These are phyloP conservation scores for Nothobranchius kuhntae DNA, from an alignment of 2,113 vertebrate species.

Conservation along the genomic window DNA sequence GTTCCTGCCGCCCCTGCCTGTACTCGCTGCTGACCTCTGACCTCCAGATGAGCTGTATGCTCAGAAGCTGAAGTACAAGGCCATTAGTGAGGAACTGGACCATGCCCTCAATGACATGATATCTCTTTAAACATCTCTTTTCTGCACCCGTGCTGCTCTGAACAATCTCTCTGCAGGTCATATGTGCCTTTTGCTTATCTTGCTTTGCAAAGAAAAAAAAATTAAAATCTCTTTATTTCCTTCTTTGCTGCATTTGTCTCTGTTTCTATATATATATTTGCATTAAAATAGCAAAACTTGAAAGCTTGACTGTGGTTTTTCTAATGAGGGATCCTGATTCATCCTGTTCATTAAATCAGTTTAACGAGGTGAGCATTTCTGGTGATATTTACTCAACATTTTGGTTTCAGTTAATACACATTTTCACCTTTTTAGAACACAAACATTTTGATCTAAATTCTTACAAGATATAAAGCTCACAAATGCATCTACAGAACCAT, in stretches of 20 bases:
- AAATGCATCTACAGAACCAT: neutral
- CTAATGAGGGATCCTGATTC: neutral
- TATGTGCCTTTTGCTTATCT: constrained; percentile 55
- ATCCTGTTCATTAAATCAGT: constrained; percentile 9
- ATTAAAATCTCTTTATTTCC: constrained; percentile 63
- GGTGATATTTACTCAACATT: constrained; percentile 20
- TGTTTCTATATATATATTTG: constrained; percentile 15
- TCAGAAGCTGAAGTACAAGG: constrained; percentile 96
- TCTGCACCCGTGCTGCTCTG: constrained; percentile 7
- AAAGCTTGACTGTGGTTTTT: constrained; percentile 1
- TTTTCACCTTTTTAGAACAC: constrained; percentile 1
- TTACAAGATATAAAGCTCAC: neutral
- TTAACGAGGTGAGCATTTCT: constrained; percentile 61
- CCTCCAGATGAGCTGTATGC: constrained; percentile 88
- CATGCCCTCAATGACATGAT: constrained; percentile 92
- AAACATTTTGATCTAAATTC: neutral
- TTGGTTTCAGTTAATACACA: constrained; percentile 41
- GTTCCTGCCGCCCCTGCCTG: constrained; percentile 57
- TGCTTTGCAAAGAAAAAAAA: constrained; percentile 20
- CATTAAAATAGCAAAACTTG: neutral
- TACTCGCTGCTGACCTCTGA: constrained; percentile 61
- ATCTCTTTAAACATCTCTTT: constrained; percentile 78
- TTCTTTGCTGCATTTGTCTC: constrained; percentile 39
- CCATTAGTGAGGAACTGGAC: constrained; percentile 92
- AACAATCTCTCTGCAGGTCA: constrained; percentile 33